Percentiles rank a stretch among this genome's conserved stretches.
Evolutionary conservation across 2,888 invertebrate species (phyloP).

Genomic region (Argynnis bischoffii): DNA sequence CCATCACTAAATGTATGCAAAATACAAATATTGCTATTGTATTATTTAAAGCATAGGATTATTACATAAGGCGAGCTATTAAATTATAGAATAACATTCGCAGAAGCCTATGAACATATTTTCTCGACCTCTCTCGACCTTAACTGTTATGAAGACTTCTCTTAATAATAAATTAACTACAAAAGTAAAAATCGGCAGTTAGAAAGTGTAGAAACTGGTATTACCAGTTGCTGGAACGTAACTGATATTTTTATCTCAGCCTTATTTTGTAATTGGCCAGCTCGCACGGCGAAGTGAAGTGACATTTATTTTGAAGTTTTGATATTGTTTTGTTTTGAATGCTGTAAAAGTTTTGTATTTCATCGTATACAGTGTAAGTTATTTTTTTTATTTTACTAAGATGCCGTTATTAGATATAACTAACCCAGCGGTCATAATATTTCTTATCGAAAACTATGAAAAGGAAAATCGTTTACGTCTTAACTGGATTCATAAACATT

Average conservation of each 20-base stretch:
- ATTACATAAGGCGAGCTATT: too few relatives aligned
- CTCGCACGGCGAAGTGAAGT: conserved; percentile 36
- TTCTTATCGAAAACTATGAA: conserved; percentile 57
- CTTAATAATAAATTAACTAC: conserved; percentile 3
- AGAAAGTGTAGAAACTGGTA: conserved; percentile 37
- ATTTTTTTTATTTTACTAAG: conserved; percentile 34
- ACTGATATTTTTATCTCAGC: conserved; percentile 39
- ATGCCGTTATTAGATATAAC: conserved; percentile 57
- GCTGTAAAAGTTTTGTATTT: conserved; percentile 4
- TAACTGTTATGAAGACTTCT: conserved; percentile 10
- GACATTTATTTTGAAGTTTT: conserved; percentile 39
- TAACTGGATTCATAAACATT: conserved; percentile 55
- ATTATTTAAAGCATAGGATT: too few relatives aligned
- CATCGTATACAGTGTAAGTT: conserved; percentile 24
- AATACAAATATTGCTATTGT: too few relatives aligned
- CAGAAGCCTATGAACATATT: conserved; percentile 1
- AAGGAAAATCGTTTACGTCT: conserved; percentile 55
- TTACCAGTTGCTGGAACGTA: conserved; percentile 34
- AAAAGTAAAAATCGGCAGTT: conserved; percentile 20
- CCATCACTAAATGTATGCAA: too few relatives aligned
- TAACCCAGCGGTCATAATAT: conserved; percentile 55
- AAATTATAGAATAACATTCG: too few relatives aligned
- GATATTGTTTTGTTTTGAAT: conserved; percentile 29
- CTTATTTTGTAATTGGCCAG: conserved; percentile 42
- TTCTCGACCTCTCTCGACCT: conserved; percentile 2